Base-by-base conservation (phyloP, 2,888 invertebrate species). In the Xestobium rufovillosum region DNA sequence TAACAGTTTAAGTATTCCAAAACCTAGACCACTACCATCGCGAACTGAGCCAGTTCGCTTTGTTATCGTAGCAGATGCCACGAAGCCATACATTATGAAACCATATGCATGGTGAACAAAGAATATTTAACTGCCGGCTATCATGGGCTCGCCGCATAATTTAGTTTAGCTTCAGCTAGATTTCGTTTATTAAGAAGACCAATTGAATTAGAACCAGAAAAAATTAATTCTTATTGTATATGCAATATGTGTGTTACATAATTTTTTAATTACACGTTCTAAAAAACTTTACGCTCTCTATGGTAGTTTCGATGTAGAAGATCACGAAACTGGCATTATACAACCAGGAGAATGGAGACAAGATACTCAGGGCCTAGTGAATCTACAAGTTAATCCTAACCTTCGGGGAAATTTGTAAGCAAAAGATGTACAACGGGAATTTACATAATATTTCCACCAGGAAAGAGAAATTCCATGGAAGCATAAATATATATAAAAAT, bases 381-480 rank as follows among this genome's bases (percentile, higher is more conserved):
- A n/a, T 29, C 25, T 28, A 23, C 35, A 39, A 36, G 12, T 36
- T 19, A 16, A 28, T 15, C 28, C 15, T 35, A 36, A 25, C 17
- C 28, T 38, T 33, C 27, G 37, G 13, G 33, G 19, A 26, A 34
- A 30, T 31, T n/a, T 19, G 14, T 9, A 31, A 25, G 36, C 35
- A 23, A 44, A 42, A 32, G 31, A 37, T 13, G 19, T 34, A 36
- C 34, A 40, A 35, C 14, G 17, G 14, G 39, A 42, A 38, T 39
- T 39, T 25, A 34, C 17, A 32, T 33, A 35, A 26, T 40, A 42
- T 30, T 40, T 40, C 26, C 34, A 34, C n/a, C 3, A 42, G 14
- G 31, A 42, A 44, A 36, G 42, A 6, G 40, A 44, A 34, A 33
- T 42, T 32, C 29, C 37, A 16, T 44, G 40, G 38, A 38, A 42